Base-by-base conservation (phyloP, 2,888 invertebrate species). In the Macrosiphum euphorbiae region DNA sequence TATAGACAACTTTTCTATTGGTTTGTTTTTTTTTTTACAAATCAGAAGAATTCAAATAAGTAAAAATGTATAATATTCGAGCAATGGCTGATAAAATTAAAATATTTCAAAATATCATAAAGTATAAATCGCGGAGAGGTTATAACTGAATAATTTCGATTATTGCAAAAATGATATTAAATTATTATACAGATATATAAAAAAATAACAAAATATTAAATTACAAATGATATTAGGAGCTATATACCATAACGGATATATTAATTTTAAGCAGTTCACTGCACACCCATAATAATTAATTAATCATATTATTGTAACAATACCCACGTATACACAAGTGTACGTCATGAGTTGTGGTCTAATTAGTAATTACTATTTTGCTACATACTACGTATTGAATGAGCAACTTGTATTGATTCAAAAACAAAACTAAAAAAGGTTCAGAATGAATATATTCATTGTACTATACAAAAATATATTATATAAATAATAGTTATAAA, bases 281-380 rank as follows among this genome's bases (percentile, higher is more conserved):
- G 78, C 35, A 78, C 20, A 78, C 7, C 35, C 16, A 47, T 28
- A 78, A 78, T 16, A 78, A 67, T 67, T 7, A 78, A 35, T 78
- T 35, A 35, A 78, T 78, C 78, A 78, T 78, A 78, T 78, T 78
- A 78, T 78, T 78, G 78, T 78, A 78, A 78, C 78, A 78, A 78
- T 41, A 20, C 35, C 47, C 11, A n/a, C 52, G 16, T 16, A 7
- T 35, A 16, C n/a, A 35, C 20, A 67, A 67, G n/a, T 67, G 28
- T 35, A 20, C 35, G 44, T 44, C 44, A 78, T 20, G 35, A 35
- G 20, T 35, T 78, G 78, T 8, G 78, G 78, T 78, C n/a, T 35
- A 78, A 78, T 41, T 35, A 24, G 35, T 78, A 78, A 78, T 35
- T 78, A 35, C 20, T 78, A 78, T 41, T 35, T 35, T 35, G 24